phyloP scores from a whole-genome alignment of 2,888 invertebrate species.

The Diploptera punctata region DNA sequence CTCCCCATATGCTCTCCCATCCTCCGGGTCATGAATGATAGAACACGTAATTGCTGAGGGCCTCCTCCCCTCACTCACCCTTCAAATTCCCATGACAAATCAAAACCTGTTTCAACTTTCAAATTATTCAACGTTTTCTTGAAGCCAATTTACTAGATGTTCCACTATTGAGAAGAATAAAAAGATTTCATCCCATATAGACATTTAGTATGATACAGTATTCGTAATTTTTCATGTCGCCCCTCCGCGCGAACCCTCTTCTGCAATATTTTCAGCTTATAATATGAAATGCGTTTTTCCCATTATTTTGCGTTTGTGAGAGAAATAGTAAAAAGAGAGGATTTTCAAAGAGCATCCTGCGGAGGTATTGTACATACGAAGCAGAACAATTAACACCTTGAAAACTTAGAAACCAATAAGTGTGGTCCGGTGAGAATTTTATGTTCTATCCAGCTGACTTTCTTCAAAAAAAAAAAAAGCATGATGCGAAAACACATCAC shows the following conservation, averaged over 20 bases:
- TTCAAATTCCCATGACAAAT: conserved; percentile 33
- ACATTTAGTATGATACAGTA: conserved; percentile 9
- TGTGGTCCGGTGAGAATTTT: too few species aligned
- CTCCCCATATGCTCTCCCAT: neutral
- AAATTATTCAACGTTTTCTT: conserved; percentile 34
- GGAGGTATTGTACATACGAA: neutral
- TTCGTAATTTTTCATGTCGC: neutral
- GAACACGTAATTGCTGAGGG: conserved; percentile 27
- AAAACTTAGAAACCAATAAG: too few species aligned
- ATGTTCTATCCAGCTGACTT: too few species aligned
- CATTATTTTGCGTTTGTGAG: conserved; percentile 7
- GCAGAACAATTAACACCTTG: too few species aligned
- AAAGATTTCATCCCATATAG: conserved; percentile 1
- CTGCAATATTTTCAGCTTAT: too few species aligned
- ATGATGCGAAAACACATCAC: too few species aligned
- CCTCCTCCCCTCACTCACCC: conserved; percentile 15
- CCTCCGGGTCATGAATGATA: conserved; percentile 18
- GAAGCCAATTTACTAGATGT: conserved; percentile 22
- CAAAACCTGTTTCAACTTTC: conserved; percentile 34
- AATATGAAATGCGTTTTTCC: conserved; percentile 1
- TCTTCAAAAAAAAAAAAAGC: too few species aligned
- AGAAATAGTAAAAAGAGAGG: neutral
- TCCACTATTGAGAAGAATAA: neutral
- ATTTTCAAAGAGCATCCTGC: neutral
- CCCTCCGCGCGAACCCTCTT: too few species aligned